A percentile compares a stretch with the other conserved stretches of the same genome.
Conservation (phyloP, 2,797 vertebrate species). For the Leucoraja ocellata region DNA sequence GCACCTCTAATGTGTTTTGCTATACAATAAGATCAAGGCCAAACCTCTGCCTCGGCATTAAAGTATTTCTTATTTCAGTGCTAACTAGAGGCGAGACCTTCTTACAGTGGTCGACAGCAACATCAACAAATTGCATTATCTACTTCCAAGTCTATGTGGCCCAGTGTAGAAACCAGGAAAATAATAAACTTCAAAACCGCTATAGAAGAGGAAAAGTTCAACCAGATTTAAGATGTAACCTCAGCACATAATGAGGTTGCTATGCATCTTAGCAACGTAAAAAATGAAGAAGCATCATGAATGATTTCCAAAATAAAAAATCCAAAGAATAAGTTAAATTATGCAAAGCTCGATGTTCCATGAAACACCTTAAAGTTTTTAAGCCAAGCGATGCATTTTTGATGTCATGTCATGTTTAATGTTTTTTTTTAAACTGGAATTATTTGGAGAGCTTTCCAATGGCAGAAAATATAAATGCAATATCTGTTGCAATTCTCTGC, state of each 20-base stretch:
- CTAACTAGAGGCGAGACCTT: neutral
- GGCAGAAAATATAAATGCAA: neutral
- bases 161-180: neutral
- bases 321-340: neutral
- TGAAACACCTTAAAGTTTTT: neutral
- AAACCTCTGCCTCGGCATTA: neutral
- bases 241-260: neutral
- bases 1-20: neutral
- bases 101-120: neutral
- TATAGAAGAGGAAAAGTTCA: neutral
- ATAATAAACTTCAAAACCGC: neutral
- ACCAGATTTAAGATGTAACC: slow-evolving; percentile 1
- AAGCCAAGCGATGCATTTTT: slow-evolving; percentile 12
- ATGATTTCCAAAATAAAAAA: slow-evolving; percentile 8
- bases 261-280: neutral
- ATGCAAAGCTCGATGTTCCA: neutral
- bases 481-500: neutral
- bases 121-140: neutral
- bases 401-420: neutral
- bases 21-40: neutral
- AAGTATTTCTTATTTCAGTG: neutral
- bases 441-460: neutral
- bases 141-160: neutral
- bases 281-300: neutral
- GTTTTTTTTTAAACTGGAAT: neutral